These are phyloP conservation scores for Lasioglossum baleicum DNA, from an alignment of 1,140 invertebrate genomes.

Conservation along the genomic window DNA sequence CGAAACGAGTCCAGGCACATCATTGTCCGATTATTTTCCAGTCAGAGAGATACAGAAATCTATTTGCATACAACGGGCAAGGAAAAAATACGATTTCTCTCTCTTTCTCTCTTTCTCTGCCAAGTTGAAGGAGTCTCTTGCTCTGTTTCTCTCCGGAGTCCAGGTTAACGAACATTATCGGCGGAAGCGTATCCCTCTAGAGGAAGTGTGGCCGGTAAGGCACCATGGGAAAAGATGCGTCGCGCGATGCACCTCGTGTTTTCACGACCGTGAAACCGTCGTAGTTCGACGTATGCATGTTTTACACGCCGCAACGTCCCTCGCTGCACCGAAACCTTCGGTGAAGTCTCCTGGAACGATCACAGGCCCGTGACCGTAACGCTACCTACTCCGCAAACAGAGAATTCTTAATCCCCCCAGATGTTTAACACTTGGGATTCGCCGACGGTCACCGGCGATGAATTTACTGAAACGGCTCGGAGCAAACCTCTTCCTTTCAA, in stretches of 20 bases:
- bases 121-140: too few species aligned
- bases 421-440: not conserved
- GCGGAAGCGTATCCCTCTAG: constrained; percentile 31
- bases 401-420: not conserved
- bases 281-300: constrained; percentile 19
- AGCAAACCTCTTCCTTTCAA: too few species aligned
- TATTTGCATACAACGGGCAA: constrained; percentile 11
- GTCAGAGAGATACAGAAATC: too few species aligned
- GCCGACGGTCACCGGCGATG: too few species aligned
- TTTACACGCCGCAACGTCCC: not conserved
- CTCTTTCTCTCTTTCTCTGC: too few species aligned
- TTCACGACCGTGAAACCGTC: constrained; percentile 37
- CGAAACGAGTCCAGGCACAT: too few species aligned
- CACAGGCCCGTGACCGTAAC: constrained; percentile 8
- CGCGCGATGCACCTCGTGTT: constrained; percentile 22
- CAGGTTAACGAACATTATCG: constrained; percentile 30
- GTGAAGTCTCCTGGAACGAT: constrained; percentile 11
- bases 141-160: not conserved
- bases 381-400: not conserved
- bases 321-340: constrained; percentile 1
- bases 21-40: too few species aligned
- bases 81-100: constrained; percentile 1
- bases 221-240: constrained; percentile 45
- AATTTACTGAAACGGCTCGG: too few species aligned
- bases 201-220: constrained; percentile 34